Base-by-base conservation (phyloP, 1,140 invertebrate genomes). In the Lerema accius region DNA sequence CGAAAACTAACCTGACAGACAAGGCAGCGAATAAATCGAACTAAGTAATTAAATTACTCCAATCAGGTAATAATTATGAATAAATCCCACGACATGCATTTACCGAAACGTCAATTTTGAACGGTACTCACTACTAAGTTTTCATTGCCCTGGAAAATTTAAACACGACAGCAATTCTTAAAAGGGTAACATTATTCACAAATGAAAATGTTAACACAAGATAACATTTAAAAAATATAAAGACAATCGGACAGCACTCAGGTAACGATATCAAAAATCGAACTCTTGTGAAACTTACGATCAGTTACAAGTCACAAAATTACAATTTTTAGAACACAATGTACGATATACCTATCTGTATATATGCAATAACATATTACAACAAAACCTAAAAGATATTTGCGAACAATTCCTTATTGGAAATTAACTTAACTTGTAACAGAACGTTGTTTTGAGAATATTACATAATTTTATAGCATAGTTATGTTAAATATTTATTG, bases 81-180 rank as follows among this genome's bases (percentile, higher is more conserved):
- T 13, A 56, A 56, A 45, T 19, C 17, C 63, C 59, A 66, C 64
- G 53, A 67, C 67, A 79, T 78, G 68, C 69, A 69, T 56, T 76
- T 82, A 78, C 73, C 74, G 63, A 70, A 69, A 56, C 63, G 58
- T 65, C 64, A 58, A 67, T 65, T 66, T 63, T 69, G 66, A 50
- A 65, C 63, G 69, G 80, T 94, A 95, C 94, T 94, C 93, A 95
- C 94, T 93, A 95, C 93, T 93, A 95, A 93, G 89, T 92, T 94
- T 84, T 94, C 94, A 93, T 94, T 93, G 77, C 93, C 94, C 94
- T 94, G 94, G 78, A 94, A 95, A 93, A 92, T 82, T 79, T 76
- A 88, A 84, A 82, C 69, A 85, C 76, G 71, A 75, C 64, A 74
- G 64, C 71, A 76, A 71, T 82, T 76, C 73, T 76, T 84, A 80